These are phyloP conservation scores for Venustaconcha ellipsiformis DNA, from an alignment of 1,140 invertebrate genomes.

Conservation along the genomic window DNA sequence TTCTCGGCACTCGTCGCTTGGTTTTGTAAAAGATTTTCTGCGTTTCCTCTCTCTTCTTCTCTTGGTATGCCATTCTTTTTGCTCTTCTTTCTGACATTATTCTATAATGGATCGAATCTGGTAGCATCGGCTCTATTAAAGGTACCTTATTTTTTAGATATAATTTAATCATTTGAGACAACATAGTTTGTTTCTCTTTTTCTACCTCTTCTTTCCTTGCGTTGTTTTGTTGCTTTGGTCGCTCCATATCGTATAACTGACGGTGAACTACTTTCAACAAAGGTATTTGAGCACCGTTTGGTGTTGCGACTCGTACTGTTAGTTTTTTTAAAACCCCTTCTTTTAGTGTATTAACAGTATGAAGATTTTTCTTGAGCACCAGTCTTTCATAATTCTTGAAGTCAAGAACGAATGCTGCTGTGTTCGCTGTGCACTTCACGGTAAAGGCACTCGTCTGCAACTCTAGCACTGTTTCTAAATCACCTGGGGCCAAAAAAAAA, in stretches of 20 bases:
- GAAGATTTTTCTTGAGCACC: constrained; percentile 53
- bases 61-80: constrained; percentile 27
- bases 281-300: constrained; percentile 44
- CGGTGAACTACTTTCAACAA: constrained; percentile 37
- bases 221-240: constrained; percentile 23
- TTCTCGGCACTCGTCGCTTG: constrained; percentile 37
- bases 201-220: constrained; percentile 26
- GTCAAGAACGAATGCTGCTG: constrained; percentile 59
- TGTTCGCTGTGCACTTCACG: constrained; percentile 53
- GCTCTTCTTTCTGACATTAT: constrained; percentile 43
- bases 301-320: constrained; percentile 36
- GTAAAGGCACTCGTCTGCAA: constrained; percentile 56
- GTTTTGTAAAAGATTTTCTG: constrained; percentile 9
- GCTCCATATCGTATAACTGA: constrained; percentile 38
- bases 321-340: constrained; percentile 54
- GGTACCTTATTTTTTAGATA: constrained; percentile 50
- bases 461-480: constrained; percentile 58
- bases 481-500: constrained; percentile 38
- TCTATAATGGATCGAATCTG: constrained; percentile 47
- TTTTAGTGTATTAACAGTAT: constrained; percentile 48
- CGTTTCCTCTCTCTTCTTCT: constrained; percentile 18
- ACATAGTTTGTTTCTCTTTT: constrained; percentile 30
- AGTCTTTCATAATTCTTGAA: constrained; percentile 63
- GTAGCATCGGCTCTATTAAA: constrained; percentile 54
- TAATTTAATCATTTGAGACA: constrained; percentile 46